phyloP scores from a whole-genome alignment of 2,113 vertebrate genomes.

The Perca fluviatilis region DNA sequence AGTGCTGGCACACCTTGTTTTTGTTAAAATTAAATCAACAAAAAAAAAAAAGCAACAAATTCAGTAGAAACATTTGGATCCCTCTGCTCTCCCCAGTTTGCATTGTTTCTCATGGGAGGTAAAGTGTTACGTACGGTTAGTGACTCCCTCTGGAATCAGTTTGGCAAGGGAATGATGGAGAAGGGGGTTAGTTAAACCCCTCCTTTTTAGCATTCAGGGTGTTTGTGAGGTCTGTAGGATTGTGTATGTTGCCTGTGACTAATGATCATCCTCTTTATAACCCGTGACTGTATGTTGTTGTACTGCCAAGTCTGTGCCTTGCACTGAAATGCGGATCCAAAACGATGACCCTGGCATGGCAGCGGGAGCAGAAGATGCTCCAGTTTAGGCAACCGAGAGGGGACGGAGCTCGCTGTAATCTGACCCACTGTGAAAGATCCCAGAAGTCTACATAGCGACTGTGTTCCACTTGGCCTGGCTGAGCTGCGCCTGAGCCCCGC shows the following conservation, averaged over 20 bases:
- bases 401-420: conserved; percentile 61
- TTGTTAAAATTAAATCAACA: neutral
- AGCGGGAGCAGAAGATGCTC: conserved; percentile 48
- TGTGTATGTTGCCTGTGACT: neutral
- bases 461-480: conserved; percentile 73
- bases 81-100: neutral
- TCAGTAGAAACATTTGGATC: conserved; percentile 26
- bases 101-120: neutral
- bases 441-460: conserved; percentile 74
- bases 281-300: conserved; percentile 19
- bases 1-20: conserved; percentile 30
- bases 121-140: neutral
- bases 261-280: conserved; percentile 7
- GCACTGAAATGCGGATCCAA: conserved; percentile 19
- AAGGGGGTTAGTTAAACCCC: neutral
- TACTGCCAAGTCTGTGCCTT: conserved; percentile 21
- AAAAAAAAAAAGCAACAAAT: conserved; percentile 18
- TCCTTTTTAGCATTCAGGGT: neutral
- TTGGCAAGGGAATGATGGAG: neutral
- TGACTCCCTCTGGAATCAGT: neutral
- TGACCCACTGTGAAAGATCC: conserved; percentile 69
- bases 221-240: neutral
- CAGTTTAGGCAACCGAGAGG: conserved; percentile 27
- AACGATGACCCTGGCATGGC: conserved; percentile 43
- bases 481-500: conserved; percentile 57